A percentile compares a stretch with the other conserved stretches of the same genome.
Evolutionary conservation across 2,888 invertebrate genomes (phyloP).

Genomic region (Diploptera punctata): DNA sequence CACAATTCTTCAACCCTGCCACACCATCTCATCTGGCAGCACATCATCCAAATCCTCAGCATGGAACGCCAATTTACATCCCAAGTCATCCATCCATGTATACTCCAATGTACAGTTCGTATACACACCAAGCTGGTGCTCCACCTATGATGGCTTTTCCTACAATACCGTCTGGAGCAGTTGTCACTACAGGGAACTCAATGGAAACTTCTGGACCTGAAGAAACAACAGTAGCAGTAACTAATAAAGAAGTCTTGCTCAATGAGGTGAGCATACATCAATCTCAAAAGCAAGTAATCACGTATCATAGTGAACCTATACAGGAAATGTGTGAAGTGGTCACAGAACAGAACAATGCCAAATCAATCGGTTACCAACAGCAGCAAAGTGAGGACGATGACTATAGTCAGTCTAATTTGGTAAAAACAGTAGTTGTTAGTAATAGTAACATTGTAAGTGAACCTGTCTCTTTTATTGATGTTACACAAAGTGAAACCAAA

Average conservation of each 20-base stretch:
- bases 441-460: constrained; percentile 28
- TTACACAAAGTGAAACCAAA: background rate
- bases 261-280: background rate
- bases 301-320: background rate
- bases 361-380: constrained; percentile 5
- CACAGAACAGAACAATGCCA: background rate
- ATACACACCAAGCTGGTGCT: background rate
- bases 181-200: constrained; percentile 14
- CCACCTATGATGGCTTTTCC: constrained; percentile 12
- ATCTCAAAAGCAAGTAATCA: background rate
- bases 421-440: constrained; percentile 25
- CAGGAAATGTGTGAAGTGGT: background rate
- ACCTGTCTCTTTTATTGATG: background rate
- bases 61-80: constrained; percentile 62
- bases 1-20: constrained; percentile 36
- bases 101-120: constrained; percentile 46
- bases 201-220: background rate
- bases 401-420: background rate
- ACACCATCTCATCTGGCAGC: constrained; percentile 17
- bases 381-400: constrained; percentile 24
- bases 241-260: background rate
- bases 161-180: background rate
- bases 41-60: constrained; percentile 53
- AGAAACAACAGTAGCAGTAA: background rate
- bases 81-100: constrained; percentile 50